Percentiles rank a stretch among this genome's conserved stretches.
Conservation (phyloP, 2,888 invertebrate species). For the Peribatodes rhomboidaria region DNA sequence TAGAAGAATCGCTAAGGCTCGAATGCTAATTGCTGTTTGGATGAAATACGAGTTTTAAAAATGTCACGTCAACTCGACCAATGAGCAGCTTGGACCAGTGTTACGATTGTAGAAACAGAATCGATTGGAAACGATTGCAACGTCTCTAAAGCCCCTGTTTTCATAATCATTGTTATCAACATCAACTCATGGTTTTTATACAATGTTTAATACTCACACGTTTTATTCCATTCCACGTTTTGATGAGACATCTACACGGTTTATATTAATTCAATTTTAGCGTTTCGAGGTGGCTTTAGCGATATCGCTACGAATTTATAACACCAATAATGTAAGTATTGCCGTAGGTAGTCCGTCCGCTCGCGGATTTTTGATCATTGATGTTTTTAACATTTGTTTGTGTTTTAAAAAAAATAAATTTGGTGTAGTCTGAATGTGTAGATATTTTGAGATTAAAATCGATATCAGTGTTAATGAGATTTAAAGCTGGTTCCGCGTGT, state of each 20-base stretch:
- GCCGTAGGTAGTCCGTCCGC: conserved; percentile 77
- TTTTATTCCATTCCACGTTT: conserved; percentile 77
- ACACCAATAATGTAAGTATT: conserved; percentile 74
- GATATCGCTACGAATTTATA: conserved; percentile 62
- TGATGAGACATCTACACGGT: conserved; percentile 44
- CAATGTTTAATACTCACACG: conserved; percentile 77
- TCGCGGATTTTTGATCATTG: conserved; percentile 65
- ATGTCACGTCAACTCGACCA: too few species aligned
- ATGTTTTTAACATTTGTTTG: conserved; percentile 31
- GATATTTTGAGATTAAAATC: conserved; percentile 2
- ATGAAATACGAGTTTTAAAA: too few species aligned
- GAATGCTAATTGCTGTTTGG: too few species aligned
- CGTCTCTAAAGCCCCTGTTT: too few species aligned
- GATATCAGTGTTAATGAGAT: background rate
- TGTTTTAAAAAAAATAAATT: background rate
- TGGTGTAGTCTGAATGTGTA: conserved; percentile 3
- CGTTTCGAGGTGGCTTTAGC: conserved; percentile 49
- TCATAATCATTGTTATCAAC: background rate
- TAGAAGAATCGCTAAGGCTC: too few species aligned
- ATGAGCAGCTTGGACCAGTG: too few species aligned
- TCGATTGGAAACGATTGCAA: too few species aligned
- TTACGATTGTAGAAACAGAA: too few species aligned
- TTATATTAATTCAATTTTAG: conserved; percentile 4
- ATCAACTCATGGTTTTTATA: conserved; percentile 65
- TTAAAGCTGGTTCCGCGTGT: background rate